Evolutionary conservation across 2,888 invertebrate species (phyloP).

Genomic region (Rhogogaster chlorosoma): DNA sequence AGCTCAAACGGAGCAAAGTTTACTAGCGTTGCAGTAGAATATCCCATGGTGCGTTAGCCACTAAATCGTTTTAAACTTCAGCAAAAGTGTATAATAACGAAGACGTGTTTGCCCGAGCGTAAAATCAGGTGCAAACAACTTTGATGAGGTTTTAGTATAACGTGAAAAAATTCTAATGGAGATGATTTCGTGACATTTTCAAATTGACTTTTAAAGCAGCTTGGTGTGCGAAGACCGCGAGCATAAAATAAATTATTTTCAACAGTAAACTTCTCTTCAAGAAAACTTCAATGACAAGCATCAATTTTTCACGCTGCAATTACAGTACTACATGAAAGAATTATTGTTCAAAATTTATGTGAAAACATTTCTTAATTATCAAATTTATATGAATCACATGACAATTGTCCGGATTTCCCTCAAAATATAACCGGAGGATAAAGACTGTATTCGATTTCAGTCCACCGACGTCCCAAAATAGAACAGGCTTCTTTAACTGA

Average conservation of each 20-base stretch:
- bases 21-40: slow-evolving; percentile 19
- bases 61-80: slow-evolving; percentile 19
- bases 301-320: neutral
- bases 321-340: neutral
- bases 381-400: neutral
- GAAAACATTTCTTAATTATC: neutral
- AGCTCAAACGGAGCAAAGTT: slow-evolving; percentile 32
- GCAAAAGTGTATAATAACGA: slow-evolving; percentile 22
- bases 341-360: neutral
- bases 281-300: neutral
- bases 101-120: neutral
- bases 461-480: neutral
- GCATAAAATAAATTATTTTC: neutral
- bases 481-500: slow-evolving; percentile 27
- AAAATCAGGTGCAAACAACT: slow-evolving; percentile 29
- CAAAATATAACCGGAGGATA: neutral
- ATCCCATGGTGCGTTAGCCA: slow-evolving; percentile 28
- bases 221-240: neutral
- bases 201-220: neutral
- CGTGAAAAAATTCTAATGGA: neutral
- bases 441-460: neutral
- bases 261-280: neutral
- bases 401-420: neutral
- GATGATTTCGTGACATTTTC: neutral
- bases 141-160: neutral